phyloP scores from a whole-genome alignment of 2,888 invertebrate species.

The Tuberolachnus salignus region DNA sequence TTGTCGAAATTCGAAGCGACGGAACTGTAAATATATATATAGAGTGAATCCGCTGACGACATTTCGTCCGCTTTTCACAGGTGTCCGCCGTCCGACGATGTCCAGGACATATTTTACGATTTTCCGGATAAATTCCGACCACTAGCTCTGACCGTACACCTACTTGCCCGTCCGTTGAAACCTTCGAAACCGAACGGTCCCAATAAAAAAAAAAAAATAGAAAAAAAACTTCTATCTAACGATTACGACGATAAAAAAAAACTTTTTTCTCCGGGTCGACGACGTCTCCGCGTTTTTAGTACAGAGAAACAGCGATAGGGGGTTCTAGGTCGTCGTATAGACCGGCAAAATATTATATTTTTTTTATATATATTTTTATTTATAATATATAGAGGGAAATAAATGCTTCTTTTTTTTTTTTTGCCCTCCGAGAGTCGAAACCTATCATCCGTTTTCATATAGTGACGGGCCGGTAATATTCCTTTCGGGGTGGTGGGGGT shows the following conservation, averaged over 20 bases:
- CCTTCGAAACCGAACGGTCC: slow-evolving; percentile 6
- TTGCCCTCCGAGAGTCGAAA: neutral
- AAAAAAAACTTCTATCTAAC: no score
- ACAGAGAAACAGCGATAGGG: neutral
- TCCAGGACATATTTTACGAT: no score
- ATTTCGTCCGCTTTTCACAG: no score
- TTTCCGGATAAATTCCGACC: no score
- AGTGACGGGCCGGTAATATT: slow-evolving; percentile 22
- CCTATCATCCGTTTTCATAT: slow-evolving; percentile 17
- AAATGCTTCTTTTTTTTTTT: slow-evolving; percentile 8
- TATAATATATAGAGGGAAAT: slow-evolving; percentile 1
- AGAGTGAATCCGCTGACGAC: no score
- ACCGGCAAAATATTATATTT: neutral
- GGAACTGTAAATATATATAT: no score
- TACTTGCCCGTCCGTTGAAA: neutral
- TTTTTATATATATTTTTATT: no score
- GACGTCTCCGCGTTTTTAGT: slow-evolving; percentile 17
- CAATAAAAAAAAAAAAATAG: slow-evolving; percentile 24
- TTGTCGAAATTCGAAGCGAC: no score
- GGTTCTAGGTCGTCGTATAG: neutral
- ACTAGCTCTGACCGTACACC: no score
- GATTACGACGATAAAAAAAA: slow-evolving; percentile 20
- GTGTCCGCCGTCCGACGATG: no score
- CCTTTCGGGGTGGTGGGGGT: slow-evolving; percentile 3
- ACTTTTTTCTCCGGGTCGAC: neutral